A percentile compares a stretch with the other conserved stretches of the same genome.
phyloP scores from a whole-genome alignment of 1,140 invertebrate species.

The Drosophila orena region DNA sequence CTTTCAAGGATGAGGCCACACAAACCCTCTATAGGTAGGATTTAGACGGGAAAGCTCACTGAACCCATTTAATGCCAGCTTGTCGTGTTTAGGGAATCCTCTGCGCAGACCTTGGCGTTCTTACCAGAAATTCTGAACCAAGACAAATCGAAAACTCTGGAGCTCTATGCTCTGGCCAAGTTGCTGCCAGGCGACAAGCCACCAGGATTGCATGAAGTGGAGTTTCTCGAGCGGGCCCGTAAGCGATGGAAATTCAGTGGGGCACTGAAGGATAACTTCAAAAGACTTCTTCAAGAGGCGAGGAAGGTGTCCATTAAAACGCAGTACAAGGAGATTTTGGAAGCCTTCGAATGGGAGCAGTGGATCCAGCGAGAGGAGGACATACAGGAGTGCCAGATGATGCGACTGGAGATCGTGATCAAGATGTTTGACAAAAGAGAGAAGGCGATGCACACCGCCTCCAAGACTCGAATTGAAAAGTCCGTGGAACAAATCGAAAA shows the following conservation, averaged over 20 bases:
- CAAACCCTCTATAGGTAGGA: slow-evolving; percentile 74
- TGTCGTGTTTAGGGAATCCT: slow-evolving; percentile 86
- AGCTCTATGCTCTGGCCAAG: slow-evolving; percentile 68
- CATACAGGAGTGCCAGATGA: slow-evolving; percentile 87
- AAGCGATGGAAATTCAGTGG: slow-evolving; percentile 71
- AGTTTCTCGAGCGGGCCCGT: slow-evolving; percentile 75
- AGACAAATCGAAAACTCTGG: slow-evolving; percentile 47
- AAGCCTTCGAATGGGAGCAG: slow-evolving; percentile 83
- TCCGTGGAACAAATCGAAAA: slow-evolving; percentile 78
- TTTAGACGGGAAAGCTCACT: background rate
- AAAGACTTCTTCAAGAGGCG: slow-evolving; percentile 28
- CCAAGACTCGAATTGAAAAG: slow-evolving; percentile 82
- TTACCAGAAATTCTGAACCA: slow-evolving; percentile 86
- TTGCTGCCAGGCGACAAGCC: slow-evolving; percentile 62
- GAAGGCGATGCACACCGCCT: slow-evolving; percentile 75
- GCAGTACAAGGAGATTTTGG: slow-evolving; percentile 56
- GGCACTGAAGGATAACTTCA: slow-evolving; percentile 60
- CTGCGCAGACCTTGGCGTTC: slow-evolving; percentile 91
- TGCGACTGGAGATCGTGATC: slow-evolving; percentile 86
- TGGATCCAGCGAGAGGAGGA: slow-evolving; percentile 85
- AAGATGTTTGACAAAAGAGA: slow-evolving; percentile 83
- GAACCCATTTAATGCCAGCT: background rate
- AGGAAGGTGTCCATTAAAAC: slow-evolving; percentile 30
- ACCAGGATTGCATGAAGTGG: slow-evolving; percentile 76
- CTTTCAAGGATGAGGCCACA: slow-evolving; percentile 66